Percentiles rank a stretch among this genome's conserved stretches.
These are phyloP conservation scores for Geopemphigus sp. DNA, from an alignment of 1,140 invertebrate species.

Conservation along the genomic window DNA sequence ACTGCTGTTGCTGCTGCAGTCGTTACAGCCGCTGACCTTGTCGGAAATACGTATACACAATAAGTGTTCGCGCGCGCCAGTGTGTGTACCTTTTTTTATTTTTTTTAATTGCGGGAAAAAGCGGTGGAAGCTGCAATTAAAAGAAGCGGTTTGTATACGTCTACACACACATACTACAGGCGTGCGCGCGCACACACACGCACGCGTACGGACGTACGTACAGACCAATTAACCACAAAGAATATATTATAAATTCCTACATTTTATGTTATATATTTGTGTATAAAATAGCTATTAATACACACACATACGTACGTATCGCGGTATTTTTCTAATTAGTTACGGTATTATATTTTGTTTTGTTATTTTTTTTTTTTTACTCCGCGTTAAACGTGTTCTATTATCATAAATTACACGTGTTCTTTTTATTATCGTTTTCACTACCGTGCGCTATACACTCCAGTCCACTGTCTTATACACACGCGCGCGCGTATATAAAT, in stretches of 20 bases:
- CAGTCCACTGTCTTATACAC: too few species aligned
- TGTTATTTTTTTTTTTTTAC: constrained; percentile 3
- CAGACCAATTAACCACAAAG: constrained; percentile 13
- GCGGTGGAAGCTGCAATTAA: constrained; percentile 23
- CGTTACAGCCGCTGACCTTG: constrained; percentile 13
- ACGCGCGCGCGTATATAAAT: too few species aligned
- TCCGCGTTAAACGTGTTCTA: constrained; percentile 16
- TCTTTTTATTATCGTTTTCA: constrained; percentile 13
- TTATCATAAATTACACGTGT: constrained; percentile 42
- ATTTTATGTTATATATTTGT: too few species aligned
- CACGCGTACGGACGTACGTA: too few species aligned
- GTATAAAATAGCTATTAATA: not conserved
- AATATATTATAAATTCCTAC: constrained; percentile 9
- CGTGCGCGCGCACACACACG: not conserved
- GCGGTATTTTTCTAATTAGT: constrained; percentile 33
- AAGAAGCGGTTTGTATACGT: constrained; percentile 16
- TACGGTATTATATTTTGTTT: too few species aligned
- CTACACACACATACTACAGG: not conserved
- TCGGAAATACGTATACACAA: constrained; percentile 12
- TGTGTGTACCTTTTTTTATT: not conserved
- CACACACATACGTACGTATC: not conserved
- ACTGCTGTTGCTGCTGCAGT: not conserved
- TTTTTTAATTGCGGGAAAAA: constrained; percentile 37
- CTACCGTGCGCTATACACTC: not conserved
- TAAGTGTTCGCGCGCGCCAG: not conserved